Base-by-base conservation (phyloP, 64 coral and sea anemone species). In the Montipora capricornis region DNA sequence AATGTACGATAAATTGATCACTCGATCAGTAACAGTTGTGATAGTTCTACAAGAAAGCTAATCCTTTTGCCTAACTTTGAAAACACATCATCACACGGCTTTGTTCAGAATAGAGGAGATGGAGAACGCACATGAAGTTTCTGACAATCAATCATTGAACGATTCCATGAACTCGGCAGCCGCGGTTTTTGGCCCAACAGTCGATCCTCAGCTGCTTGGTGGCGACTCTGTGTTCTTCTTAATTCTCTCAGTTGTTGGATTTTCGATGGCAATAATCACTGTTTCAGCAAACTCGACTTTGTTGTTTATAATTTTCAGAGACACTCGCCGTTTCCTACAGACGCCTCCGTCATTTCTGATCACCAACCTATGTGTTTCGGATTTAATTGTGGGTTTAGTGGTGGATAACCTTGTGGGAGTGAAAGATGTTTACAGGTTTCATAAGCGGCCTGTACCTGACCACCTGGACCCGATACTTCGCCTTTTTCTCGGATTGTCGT, bases 311-410 rank as follows among this genome's bases (percentile, higher is more conserved):
- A 86, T 86, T 50, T 50, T 70, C 45, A 69, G 82, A 49, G 82
- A 86, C 64, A 20, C 64, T 69, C 82, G 82, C 12, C 82, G 82
- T 3, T 37, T 86, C 3, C 82, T 86, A 4, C 64, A 86, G 68
- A 86, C 82, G 1, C 82, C 82, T 16, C 82, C 82, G 45, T 86
- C 82, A 24, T 49, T 86, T 16, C 45, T 86, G 45, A 86, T 86
- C 62, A 47, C 82, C 9, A 71, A 71, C 37, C 11, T 86, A 19
- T 86, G 82, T 16, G 64, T 86, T 48, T 86, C 82, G n/a, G 82
- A 86, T 20, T 10, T 86, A 1, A 19, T 71, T 60, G 66, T 86
- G 46, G 82, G 82, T 20, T 71, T 71, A 47, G 10, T 86, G 11
- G 45, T 45, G 11, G 82, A 46, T 15, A 71, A 70, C 17, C 82